Percentiles rank a stretch among this genome's conserved stretches.
Conservation (phyloP, 2,888 invertebrate species). For the Dynastes maya region DNA sequence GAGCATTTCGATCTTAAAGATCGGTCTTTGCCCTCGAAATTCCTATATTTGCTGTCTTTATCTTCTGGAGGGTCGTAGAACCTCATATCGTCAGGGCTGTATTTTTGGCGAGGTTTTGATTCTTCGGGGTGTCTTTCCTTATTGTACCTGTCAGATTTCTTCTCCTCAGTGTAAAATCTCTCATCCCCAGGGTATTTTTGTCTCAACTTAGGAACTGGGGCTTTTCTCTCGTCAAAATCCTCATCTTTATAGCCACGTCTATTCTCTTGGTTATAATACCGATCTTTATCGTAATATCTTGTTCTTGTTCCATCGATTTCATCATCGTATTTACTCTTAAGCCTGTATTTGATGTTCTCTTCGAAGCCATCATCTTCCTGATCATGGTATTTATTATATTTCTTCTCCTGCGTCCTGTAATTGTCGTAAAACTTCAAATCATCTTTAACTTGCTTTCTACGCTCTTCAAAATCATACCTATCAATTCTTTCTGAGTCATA, state of each 20-base stretch:
- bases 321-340: constrained; percentile 47
- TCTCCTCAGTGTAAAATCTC: constrained; percentile 57
- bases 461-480: constrained; percentile 54
- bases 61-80: constrained; percentile 59
- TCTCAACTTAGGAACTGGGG: constrained; percentile 64
- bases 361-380: constrained; percentile 66
- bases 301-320: constrained; percentile 26
- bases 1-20: constrained; percentile 51
- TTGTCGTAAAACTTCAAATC: constrained; percentile 48
- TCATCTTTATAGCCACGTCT: constrained; percentile 50
- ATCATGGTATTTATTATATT: constrained; percentile 48
- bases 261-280: constrained; percentile 58
- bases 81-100: constrained; percentile 58
- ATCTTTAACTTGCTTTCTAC: constrained; percentile 53
- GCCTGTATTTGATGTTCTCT: constrained; percentile 61
- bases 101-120: constrained; percentile 53
- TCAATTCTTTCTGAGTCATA: constrained; percentile 44
- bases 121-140: constrained; percentile 45
- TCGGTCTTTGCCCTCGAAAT: constrained; percentile 41
- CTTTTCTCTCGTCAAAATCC: constrained; percentile 58
- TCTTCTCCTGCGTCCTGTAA: constrained; percentile 42
- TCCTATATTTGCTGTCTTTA: constrained; percentile 46
- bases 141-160: constrained; percentile 33
- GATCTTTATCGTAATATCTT: constrained; percentile 37
- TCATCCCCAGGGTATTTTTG: constrained; percentile 58